Evolutionary conservation across 2,113 vertebrate genomes (phyloP).

Genomic region (Brachyhypopomus occidentalis): DNA sequence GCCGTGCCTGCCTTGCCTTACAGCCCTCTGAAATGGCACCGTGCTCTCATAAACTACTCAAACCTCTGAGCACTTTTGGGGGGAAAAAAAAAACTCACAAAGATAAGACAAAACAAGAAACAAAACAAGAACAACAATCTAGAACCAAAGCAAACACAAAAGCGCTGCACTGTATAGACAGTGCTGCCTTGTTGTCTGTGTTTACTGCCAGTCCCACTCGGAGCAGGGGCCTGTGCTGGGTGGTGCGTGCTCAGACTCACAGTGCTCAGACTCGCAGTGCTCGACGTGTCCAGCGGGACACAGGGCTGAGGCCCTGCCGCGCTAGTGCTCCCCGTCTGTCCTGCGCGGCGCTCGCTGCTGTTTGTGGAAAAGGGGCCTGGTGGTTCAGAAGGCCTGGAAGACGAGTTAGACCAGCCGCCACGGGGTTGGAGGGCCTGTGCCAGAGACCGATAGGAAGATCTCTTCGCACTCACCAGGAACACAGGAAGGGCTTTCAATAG

Average conservation of each 20-base stretch:
- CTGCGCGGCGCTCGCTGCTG: not conserved
- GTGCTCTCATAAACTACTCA: not conserved
- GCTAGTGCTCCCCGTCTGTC: not conserved
- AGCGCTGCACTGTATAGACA: not conserved
- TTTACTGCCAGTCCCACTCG: not conserved
- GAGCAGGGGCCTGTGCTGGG: not conserved
- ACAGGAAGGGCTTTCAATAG: constrained; percentile 57
- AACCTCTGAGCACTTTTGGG: constrained; percentile 17
- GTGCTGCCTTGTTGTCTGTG: not conserved
- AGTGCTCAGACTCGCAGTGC: not conserved
- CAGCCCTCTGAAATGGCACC: not conserved
- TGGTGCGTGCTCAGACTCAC: constrained; percentile 10
- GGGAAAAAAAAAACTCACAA: not conserved
- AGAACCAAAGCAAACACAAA: not conserved
- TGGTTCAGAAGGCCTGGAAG: too few relatives aligned
- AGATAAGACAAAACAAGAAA: not conserved
- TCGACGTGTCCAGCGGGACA: constrained; percentile 28
- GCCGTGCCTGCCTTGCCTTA: not conserved
- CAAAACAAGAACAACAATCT: not conserved
- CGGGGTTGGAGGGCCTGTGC: not conserved
- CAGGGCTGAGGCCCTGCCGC: not conserved
- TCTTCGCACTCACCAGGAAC: constrained; percentile 40
- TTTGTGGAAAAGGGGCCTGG: not conserved
- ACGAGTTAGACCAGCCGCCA: too few relatives aligned
- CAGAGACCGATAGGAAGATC: constrained; percentile 44